A percentile compares a stretch with the other conserved stretches of the same genome.
These are phyloP conservation scores for Lysandra bellargus DNA, from an alignment of 2,888 invertebrate species.

Conservation along the genomic window DNA sequence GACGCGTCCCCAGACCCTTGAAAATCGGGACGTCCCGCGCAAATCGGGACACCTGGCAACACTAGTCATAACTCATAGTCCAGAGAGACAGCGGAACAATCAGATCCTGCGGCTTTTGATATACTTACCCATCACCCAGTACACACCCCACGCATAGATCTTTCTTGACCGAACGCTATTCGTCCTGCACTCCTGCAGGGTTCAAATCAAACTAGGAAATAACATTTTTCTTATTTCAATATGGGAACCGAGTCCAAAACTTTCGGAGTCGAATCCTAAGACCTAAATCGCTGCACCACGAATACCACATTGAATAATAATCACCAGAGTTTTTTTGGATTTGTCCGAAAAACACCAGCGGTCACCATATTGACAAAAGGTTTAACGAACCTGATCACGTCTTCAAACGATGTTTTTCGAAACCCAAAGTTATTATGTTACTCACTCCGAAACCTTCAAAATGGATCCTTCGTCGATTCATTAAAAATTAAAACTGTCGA, in stretches of 20 bases:
- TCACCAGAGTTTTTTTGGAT: neutral
- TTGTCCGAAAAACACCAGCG: neutral
- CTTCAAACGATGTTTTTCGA: neutral
- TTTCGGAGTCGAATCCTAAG: neutral
- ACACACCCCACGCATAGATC: too few relatives aligned
- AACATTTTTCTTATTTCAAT: neutral
- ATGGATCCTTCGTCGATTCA: neutral
- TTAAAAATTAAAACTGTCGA: neutral
- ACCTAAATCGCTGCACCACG: neutral
- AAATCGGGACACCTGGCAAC: too few relatives aligned
- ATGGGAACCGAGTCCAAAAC: neutral
- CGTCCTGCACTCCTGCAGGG: neutral
- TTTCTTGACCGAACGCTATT: neutral
- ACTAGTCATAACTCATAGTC: too few relatives aligned
- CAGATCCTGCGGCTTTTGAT: too few relatives aligned
- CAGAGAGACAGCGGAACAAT: too few relatives aligned
- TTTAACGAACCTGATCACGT: neutral
- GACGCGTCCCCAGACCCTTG: too few relatives aligned
- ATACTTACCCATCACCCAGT: too few relatives aligned
- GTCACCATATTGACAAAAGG: neutral
- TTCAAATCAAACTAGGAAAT: neutral
- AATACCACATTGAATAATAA: neutral
- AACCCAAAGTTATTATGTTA: conserved; percentile 1
- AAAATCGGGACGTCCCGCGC: too few relatives aligned
- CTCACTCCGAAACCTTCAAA: neutral